A percentile compares a stretch with the other conserved stretches of the same genome.
Evolutionary conservation across 2,113 vertebrate species (phyloP).

Genomic region (Ceyx margarethae): DNA sequence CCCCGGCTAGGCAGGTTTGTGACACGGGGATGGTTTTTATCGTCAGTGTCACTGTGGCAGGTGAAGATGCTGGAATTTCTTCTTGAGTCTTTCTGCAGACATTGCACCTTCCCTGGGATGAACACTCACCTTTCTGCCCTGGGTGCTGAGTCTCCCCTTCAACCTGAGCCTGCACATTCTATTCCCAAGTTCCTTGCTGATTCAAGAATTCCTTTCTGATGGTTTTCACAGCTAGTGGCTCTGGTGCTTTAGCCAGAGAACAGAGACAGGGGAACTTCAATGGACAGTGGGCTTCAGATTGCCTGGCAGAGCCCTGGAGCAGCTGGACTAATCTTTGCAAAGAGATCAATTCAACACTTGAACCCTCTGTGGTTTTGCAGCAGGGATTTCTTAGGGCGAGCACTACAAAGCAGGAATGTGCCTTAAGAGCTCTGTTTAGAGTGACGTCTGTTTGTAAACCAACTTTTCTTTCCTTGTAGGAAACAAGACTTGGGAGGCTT

Average conservation of each 20-base stretch:
- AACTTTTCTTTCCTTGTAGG: slow-evolving; percentile 70
- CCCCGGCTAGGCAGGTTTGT: not conserved
- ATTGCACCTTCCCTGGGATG: fast-evolving
- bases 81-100: not conserved
- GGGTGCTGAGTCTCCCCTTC: not conserved
- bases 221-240: not conserved
- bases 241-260: not conserved
- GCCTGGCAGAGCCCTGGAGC: not conserved
- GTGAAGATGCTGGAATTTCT: not conserved
- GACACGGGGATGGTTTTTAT: not conserved
- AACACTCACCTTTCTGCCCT: not conserved
- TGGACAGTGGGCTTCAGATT: fast-evolving
- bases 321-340: not conserved
- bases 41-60: fast-evolving
- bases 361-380: not conserved
- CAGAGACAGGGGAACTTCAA: not conserved
- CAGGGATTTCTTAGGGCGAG: not conserved
- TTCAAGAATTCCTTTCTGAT: not conserved
- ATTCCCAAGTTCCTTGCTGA: not conserved
- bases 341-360: not conserved
- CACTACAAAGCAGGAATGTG: not conserved
- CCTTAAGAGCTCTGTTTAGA: not conserved
- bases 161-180: not conserved
- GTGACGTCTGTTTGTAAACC: not conserved
- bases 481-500: slow-evolving; percentile 92